Conservation (phyloP, 2,113 vertebrate species). For the Tachycineta bicolor region DNA sequence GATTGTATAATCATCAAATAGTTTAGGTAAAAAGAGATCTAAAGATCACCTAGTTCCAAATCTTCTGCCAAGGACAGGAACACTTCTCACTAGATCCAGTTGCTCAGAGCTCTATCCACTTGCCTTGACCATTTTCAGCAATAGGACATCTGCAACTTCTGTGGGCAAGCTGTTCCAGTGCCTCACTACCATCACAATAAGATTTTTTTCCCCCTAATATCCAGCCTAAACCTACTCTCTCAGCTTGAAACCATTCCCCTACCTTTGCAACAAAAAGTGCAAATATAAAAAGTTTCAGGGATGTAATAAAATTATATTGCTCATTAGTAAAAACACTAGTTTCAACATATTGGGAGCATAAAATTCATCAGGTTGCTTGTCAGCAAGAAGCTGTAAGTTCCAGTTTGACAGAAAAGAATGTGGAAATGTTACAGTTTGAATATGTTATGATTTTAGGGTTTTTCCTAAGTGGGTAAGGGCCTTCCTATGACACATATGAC, state of each 20-base stretch:
- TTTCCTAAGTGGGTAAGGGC: neutral
- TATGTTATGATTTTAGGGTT: neutral
- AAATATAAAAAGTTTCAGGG: neutral
- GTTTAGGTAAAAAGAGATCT: neutral
- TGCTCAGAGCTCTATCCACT: neutral
- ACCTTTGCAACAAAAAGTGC: neutral
- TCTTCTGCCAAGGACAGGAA: neutral
- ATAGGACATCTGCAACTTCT: too few relatives aligned
- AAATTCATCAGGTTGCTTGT: neutral
- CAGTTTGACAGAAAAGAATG: neutral
- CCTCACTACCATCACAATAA: neutral
- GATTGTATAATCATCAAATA: neutral
- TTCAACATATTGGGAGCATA: neutral
- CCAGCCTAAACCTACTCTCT: neutral
- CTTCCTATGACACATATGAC: rapidly evolving
- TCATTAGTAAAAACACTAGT: neutral
- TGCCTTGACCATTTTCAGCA: neutral
- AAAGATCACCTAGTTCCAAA: neutral
- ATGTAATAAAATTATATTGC: neutral
- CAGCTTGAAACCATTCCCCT: neutral
- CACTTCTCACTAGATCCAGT: neutral
- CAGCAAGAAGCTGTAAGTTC: neutral
- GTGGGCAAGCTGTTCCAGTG: neutral
- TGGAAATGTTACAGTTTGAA: neutral
- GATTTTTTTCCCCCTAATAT: neutral